Conservation (phyloP, 2,888 invertebrate genomes). For the Mantis religiosa region DNA sequence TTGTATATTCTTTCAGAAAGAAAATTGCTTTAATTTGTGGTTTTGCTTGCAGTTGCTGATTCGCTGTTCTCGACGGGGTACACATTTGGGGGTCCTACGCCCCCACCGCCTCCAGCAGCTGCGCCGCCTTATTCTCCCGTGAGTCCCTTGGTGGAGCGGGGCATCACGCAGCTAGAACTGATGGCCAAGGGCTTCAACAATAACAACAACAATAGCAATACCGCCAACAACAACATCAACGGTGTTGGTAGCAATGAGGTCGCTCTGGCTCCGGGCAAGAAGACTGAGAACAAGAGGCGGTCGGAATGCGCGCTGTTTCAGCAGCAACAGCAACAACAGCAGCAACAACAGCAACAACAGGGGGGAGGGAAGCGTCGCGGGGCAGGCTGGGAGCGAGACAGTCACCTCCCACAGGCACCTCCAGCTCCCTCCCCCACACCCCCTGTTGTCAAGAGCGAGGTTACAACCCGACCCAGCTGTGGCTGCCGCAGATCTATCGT, state of each 20-base stretch:
- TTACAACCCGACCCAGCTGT: constrained; percentile 24
- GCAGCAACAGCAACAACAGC: neutral
- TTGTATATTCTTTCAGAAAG: neutral
- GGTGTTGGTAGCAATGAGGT: constrained; percentile 3
- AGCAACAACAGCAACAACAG: neutral
- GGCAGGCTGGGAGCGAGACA: constrained; percentile 24
- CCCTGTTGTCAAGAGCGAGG: constrained; percentile 26
- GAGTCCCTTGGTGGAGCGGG: constrained; percentile 40
- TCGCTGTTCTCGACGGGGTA: constrained; percentile 62
- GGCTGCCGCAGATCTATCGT: constrained; percentile 34
- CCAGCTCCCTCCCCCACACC: constrained; percentile 13
- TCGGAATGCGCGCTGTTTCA: constrained; percentile 20
- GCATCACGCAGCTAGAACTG: constrained; percentile 61
- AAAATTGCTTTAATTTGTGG: neutral
- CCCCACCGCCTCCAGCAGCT: constrained; percentile 58
- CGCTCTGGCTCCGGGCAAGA: constrained; percentile 9
- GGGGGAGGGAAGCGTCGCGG: neutral
- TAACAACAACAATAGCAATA: constrained; percentile 38
- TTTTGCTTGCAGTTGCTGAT: constrained; percentile 45
- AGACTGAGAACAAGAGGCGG: constrained; percentile 23
- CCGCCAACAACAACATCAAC: constrained; percentile 19
- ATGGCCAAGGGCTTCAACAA: constrained; percentile 48
- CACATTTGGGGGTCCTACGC: constrained; percentile 62
- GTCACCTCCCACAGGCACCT: neutral
- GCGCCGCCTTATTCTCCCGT: constrained; percentile 64